Percentiles rank a stretch among this genome's conserved stretches.
Evolutionary conservation across 2,888 invertebrate genomes (phyloP).

Genomic region (Augiades crinisus): DNA sequence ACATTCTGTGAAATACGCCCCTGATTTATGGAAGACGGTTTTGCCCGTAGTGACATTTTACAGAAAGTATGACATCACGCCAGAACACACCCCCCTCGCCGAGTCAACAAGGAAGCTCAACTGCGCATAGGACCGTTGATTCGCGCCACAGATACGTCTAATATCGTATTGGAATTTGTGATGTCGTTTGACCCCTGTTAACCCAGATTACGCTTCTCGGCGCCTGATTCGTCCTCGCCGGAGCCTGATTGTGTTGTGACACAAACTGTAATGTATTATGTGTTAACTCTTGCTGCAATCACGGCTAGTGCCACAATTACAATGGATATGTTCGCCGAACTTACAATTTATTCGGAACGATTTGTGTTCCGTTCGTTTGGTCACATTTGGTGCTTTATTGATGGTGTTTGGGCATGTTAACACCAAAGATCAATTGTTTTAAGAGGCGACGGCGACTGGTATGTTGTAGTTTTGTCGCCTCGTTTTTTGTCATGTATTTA

Average conservation of each 20-base stretch:
- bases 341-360: slow-evolving; percentile 62
- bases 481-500: too few species aligned
- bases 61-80: neutral
- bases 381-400: slow-evolving; percentile 13
- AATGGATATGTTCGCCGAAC: slow-evolving; percentile 70
- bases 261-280: slow-evolving; percentile 82
- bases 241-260: slow-evolving; percentile 80
- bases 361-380: slow-evolving; percentile 32
- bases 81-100: slow-evolving; percentile 3
- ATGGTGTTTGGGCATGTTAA: slow-evolving; percentile 11
- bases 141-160: slow-evolving; percentile 81
- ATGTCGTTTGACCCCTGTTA: slow-evolving; percentile 88
- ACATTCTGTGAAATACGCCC: too few species aligned
- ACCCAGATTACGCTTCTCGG: slow-evolving; percentile 85
- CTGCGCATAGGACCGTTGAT: slow-evolving; percentile 69
- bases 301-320: slow-evolving; percentile 76
- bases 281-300: slow-evolving; percentile 81
- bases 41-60: neutral
- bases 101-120: slow-evolving; percentile 51
- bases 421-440: slow-evolving; percentile 10
- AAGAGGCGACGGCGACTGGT: too few species aligned
- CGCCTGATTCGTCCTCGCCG: slow-evolving; percentile 80
- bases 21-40: too few species aligned
- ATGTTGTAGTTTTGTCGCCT: too few species aligned
- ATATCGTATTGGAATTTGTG: slow-evolving; percentile 85